Evolutionary conservation across 2,888 invertebrate genomes (phyloP).

Genomic region (Epistrophella euchroma): DNA sequence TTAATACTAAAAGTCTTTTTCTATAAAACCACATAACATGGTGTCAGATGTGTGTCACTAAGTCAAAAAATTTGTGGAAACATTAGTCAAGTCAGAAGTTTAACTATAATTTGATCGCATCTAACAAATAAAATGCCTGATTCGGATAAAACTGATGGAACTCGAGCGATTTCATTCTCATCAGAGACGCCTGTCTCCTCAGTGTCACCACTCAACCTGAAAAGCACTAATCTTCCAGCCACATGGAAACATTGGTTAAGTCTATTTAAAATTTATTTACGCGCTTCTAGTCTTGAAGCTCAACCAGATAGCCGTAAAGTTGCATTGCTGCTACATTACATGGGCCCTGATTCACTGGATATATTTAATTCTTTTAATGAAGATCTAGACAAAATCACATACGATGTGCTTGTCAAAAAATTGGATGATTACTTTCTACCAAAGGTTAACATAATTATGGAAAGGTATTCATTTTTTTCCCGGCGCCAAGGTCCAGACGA

Average conservation of each 20-base stretch:
- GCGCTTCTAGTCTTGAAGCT: constrained; percentile 7
- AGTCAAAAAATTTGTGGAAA: too few species aligned
- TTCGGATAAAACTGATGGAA: too few species aligned
- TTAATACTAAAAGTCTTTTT: too few species aligned
- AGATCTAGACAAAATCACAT: constrained; percentile 48
- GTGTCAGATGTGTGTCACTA: too few species aligned
- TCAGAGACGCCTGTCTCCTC: not conserved
- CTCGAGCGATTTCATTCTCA: too few species aligned
- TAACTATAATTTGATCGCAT: too few species aligned
- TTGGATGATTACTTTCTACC: not conserved
- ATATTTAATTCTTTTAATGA: constrained; percentile 52
- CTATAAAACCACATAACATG: too few species aligned
- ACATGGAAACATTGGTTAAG: not conserved
- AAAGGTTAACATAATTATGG: not conserved
- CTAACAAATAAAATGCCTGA: too few species aligned
- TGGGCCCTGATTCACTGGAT: constrained; percentile 43
- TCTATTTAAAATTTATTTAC: constrained; percentile 20
- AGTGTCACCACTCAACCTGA: constrained; percentile 1
- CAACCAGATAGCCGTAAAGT: constrained; percentile 17
- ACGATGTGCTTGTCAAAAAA: not conserved
- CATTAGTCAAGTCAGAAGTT: too few species aligned
- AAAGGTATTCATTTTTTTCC: not conserved
- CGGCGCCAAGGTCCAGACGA: not conserved
- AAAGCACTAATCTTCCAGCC: constrained; percentile 10
- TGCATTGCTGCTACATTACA: constrained; percentile 23